Evolutionary conservation across 2,797 vertebrate species (phyloP).

Genomic region (Pipistrellus nathusii): DNA sequence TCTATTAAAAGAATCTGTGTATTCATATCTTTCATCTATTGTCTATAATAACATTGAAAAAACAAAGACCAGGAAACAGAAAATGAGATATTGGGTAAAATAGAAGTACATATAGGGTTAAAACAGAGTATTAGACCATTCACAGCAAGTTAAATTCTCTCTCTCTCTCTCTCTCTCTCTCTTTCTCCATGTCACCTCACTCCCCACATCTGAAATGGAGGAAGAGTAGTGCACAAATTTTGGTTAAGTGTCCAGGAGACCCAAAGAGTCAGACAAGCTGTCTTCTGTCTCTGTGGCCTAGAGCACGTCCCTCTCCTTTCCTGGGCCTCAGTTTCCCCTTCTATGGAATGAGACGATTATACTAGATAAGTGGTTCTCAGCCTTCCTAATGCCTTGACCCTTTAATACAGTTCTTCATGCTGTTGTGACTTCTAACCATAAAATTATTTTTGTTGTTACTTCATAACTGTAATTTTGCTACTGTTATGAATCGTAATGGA

Average conservation of each 20-base stretch:
- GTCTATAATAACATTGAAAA: background rate
- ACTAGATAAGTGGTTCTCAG: background rate
- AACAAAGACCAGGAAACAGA: conserved; percentile 6
- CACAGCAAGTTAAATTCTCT: background rate
- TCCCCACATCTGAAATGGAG: background rate
- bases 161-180: background rate
- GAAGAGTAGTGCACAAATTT: background rate
- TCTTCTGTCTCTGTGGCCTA: background rate
- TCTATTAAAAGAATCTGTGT: background rate
- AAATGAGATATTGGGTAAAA: background rate
- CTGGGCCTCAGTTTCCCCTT: conserved; percentile 1
- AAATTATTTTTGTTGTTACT: too few relatives aligned
- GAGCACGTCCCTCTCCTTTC: background rate
- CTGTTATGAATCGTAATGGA: too few relatives aligned
- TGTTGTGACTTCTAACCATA: too few relatives aligned
- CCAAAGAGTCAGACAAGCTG: background rate
- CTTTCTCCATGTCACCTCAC: background rate
- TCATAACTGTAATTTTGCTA: too few relatives aligned
- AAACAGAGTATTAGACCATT: background rate
- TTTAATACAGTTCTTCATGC: too few relatives aligned
- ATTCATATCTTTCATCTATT: background rate
- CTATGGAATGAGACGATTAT: background rate
- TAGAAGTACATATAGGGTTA: background rate
- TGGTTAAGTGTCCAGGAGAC: background rate
- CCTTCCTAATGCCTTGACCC: too few relatives aligned